These are phyloP conservation scores for Drosophila borealis DNA, from an alignment of 2,888 invertebrate genomes.

Conservation along the genomic window DNA sequence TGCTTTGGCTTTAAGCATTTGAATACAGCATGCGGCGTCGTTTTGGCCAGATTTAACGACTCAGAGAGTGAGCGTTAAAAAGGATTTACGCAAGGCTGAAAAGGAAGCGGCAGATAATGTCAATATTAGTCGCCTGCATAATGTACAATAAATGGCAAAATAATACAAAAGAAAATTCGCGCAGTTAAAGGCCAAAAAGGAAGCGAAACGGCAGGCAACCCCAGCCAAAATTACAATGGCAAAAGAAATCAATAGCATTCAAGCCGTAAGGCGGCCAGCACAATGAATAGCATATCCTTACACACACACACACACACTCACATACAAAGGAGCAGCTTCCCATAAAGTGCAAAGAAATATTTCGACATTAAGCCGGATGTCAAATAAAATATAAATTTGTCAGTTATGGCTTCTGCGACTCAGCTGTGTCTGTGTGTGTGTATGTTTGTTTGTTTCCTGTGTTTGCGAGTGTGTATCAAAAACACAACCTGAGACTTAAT, in stretches of 20 bases:
- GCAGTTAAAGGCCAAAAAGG: constrained; percentile 33
- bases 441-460: constrained; percentile 17
- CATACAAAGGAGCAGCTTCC: constrained; percentile 19
- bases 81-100: constrained; percentile 52
- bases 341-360: constrained; percentile 56
- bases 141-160: constrained; percentile 81
- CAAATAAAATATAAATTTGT: constrained; percentile 82
- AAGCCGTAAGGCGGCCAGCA: constrained; percentile 49
- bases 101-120: constrained; percentile 77
- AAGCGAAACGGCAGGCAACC: constrained; percentile 19
- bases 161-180: constrained; percentile 69
- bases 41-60: constrained; percentile 41
- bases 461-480: constrained; percentile 36
- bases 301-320: constrained; percentile 10
- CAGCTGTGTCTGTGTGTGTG: constrained; percentile 17
- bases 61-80: constrained; percentile 37
- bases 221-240: constrained; percentile 50
- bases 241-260: constrained; percentile 68
- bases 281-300: constrained; percentile 44
- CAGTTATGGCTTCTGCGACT: constrained; percentile 69
- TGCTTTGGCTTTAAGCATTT: constrained; percentile 18
- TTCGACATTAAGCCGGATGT: constrained; percentile 70
- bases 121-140: constrained; percentile 83
- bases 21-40: constrained; percentile 15
- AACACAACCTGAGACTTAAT: constrained; percentile 10